These are phyloP conservation scores for Sphaerodactylus townsendi DNA, from an alignment of 2,113 vertebrate genomes.

Conservation along the genomic window DNA sequence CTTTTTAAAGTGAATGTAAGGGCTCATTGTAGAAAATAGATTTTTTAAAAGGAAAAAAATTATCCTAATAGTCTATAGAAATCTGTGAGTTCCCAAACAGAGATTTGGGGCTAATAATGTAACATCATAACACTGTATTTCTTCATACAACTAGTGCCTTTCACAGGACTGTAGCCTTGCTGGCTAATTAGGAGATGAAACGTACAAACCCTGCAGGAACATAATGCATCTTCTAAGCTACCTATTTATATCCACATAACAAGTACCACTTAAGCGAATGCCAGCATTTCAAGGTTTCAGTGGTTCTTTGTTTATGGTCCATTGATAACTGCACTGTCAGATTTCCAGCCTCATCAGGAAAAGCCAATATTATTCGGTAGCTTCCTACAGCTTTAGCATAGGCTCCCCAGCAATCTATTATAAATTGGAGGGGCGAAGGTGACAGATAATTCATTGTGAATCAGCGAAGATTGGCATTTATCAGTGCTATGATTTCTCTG, in stretches of 20 bases:
- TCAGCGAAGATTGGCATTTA: neutral
- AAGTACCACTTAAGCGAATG: conserved; percentile 6
- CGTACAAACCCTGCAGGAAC: neutral
- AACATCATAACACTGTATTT: neutral
- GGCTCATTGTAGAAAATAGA: neutral
- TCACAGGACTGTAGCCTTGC: neutral
- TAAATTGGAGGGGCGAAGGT: neutral
- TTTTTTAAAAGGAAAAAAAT: neutral
- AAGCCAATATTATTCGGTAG: neutral
- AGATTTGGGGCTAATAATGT: neutral
- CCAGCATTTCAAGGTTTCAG: neutral
- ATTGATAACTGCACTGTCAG: conserved; percentile 1
- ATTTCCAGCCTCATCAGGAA: neutral
- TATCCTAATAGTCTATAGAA: neutral
- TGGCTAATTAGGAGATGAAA: conserved; percentile 23
- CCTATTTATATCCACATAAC: conserved; percentile 9
- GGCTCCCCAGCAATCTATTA: neutral
- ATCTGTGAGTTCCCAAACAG: neutral
- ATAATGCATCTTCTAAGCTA: conserved; percentile 6
- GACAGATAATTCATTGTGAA: neutral
- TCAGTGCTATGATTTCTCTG: neutral
- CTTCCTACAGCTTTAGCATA: neutral
- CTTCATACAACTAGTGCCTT: neutral
- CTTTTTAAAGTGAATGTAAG: neutral
- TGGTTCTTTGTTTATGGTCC: neutral